Conservation (phyloP, 2,797 vertebrate genomes). For the Falco biarmicus region DNA sequence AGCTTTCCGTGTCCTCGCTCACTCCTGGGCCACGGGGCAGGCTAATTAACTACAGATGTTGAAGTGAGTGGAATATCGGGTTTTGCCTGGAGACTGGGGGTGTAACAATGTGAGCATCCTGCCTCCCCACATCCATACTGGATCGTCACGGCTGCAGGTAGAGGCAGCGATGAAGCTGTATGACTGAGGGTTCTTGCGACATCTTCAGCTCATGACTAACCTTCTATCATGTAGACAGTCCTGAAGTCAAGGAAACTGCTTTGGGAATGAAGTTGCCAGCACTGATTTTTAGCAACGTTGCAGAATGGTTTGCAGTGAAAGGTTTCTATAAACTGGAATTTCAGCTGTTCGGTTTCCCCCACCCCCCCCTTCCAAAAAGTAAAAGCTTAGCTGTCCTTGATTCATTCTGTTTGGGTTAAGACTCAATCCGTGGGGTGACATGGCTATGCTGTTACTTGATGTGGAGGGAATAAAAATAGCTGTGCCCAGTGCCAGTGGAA, state of each 20-base stretch:
- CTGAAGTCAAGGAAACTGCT: not conserved
- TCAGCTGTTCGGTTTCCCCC: not conserved
- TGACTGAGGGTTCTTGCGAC: not conserved
- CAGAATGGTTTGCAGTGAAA: not conserved
- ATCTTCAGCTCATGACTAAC: not conserved
- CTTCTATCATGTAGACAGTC: not conserved
- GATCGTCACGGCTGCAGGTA: not conserved
- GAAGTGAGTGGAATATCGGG: not conserved
- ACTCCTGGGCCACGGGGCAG: not conserved
- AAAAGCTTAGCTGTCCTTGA: not conserved
- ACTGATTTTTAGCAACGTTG: not conserved
- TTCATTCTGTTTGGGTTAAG: not conserved
- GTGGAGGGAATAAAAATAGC: slow-evolving; percentile 5
- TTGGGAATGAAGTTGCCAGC: not conserved
- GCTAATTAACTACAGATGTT: not conserved
- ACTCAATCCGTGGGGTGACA: not conserved
- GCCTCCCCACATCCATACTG: fast-evolving
- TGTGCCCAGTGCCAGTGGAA: not conserved
- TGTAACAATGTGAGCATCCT: not conserved
- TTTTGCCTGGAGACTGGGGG: not conserved
- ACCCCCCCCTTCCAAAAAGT: not conserved
- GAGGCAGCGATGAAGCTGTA: not conserved
- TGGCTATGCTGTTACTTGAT: not conserved
- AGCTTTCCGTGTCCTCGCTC: not conserved
- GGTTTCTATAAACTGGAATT: not conserved